Evolutionary conservation across 2,888 invertebrate species (phyloP).

Genomic region (Rhagium mordax): DNA sequence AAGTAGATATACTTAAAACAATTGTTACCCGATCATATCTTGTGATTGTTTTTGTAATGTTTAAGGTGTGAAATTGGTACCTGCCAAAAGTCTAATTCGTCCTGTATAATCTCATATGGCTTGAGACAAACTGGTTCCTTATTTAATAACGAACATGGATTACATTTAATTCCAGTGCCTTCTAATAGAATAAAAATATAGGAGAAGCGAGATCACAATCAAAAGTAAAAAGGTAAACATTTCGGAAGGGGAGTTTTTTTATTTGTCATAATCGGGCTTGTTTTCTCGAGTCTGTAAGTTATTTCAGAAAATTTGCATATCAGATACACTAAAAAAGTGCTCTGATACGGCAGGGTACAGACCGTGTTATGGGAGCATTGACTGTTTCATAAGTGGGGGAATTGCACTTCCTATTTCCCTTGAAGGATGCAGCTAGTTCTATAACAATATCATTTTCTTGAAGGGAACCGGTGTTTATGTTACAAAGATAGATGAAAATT

Average conservation of each 20-base stretch:
- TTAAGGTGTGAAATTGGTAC: too few species aligned
- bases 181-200: slow-evolving; percentile 8
- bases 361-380: slow-evolving; percentile 42
- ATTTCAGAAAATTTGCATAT: slow-evolving; percentile 36
- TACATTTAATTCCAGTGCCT: background rate
- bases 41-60: too few species aligned
- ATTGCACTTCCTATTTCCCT: slow-evolving; percentile 34
- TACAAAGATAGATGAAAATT: slow-evolving; percentile 1
- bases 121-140: too few species aligned
- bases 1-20: too few species aligned
- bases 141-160: background rate
- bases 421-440: slow-evolving; percentile 28
- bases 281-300: slow-evolving; percentile 18
- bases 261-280: slow-evolving; percentile 23
- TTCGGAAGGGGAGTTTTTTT: background rate
- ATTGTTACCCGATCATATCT: too few species aligned
- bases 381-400: slow-evolving; percentile 31
- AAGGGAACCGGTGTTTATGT: slow-evolving; percentile 19
- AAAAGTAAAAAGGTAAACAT: slow-evolving; percentile 11
- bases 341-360: slow-evolving; percentile 34
- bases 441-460: slow-evolving; percentile 26
- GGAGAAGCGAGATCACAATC: slow-evolving; percentile 16
- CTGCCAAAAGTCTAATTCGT: too few species aligned
- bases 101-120: too few species aligned
- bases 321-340: slow-evolving; percentile 28